Evolutionary conservation across 2,888 invertebrate species (phyloP).

Genomic region (Timandra comae): DNA sequence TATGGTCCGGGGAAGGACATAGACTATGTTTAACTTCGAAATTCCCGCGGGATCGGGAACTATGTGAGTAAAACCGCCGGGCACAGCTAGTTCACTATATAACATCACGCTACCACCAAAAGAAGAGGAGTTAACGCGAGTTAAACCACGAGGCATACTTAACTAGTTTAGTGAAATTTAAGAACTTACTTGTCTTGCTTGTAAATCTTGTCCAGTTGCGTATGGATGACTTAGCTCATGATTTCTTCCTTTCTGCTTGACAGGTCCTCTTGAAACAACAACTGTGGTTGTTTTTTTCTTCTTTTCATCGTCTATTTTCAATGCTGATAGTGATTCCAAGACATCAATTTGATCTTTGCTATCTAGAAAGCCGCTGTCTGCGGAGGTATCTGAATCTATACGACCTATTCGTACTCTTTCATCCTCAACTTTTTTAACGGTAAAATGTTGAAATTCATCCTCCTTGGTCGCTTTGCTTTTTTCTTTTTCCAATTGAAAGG

Average conservation of each 20-base stretch:
- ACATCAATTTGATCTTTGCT: too few species aligned
- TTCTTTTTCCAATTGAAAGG: constrained; percentile 13
- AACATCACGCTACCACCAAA: too few species aligned
- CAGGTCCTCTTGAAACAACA: constrained; percentile 27
- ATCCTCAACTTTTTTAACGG: constrained; percentile 39
- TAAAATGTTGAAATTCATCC: constrained; percentile 45
- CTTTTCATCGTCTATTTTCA: too few species aligned
- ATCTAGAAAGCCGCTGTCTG: constrained; percentile 58
- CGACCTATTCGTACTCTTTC: constrained; percentile 36
- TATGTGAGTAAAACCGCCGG: too few species aligned
- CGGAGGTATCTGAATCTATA: constrained; percentile 51
- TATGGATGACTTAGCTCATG: neutral
- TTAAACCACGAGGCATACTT: neutral
- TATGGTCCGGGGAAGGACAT: too few species aligned
- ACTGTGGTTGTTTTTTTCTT: constrained; percentile 36
- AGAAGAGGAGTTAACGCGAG: too few species aligned
- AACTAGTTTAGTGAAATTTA: neutral
- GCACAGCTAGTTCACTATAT: too few species aligned
- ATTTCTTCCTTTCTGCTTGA: constrained; percentile 1
- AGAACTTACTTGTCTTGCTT: neutral
- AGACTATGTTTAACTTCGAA: too few species aligned
- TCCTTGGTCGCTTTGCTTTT: constrained; percentile 26
- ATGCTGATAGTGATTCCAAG: too few species aligned
- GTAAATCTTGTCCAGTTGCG: neutral
- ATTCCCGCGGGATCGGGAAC: too few species aligned